These are phyloP conservation scores for Siniperca chuatsi DNA, from an alignment of 2,113 vertebrate species.

Conservation along the genomic window DNA sequence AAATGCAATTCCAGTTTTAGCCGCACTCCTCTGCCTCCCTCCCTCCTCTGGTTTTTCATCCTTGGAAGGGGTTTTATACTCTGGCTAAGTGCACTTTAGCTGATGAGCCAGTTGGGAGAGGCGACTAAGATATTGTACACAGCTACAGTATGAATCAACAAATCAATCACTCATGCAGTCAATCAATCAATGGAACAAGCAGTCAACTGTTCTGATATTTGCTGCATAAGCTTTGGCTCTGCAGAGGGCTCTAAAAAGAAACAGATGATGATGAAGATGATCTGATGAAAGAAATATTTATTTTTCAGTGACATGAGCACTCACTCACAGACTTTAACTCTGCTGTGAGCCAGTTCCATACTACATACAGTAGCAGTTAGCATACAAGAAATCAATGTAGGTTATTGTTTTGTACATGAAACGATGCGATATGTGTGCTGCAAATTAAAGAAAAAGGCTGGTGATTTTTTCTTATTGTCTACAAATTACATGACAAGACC, in stretches of 20 bases:
- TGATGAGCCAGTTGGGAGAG: conserved; percentile 70
- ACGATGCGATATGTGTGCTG: neutral
- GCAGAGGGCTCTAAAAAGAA: conserved; percentile 12
- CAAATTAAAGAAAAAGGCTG: neutral
- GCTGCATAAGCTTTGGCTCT: conserved; percentile 62
- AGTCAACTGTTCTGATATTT: conserved; percentile 54
- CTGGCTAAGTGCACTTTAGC: conserved; percentile 78
- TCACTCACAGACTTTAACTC: neutral
- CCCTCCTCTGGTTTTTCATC: conserved; percentile 39
- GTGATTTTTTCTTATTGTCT: too few species aligned
- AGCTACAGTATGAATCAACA: conserved; percentile 71
- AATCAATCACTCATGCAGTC: conserved; percentile 70
- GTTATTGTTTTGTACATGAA: neutral
- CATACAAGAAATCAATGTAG: neutral
- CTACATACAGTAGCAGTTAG: neutral
- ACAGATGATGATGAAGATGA: neutral
- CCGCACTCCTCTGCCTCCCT: conserved; percentile 8
- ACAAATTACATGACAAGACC: too few species aligned
- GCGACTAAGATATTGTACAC: conserved; percentile 52
- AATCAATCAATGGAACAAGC: conserved; percentile 65
- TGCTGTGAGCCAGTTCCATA: neutral
- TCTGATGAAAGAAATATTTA: conserved; percentile 11
- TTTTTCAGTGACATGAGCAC: neutral
- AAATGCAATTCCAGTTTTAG: conserved; percentile 42
- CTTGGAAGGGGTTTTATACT: conserved; percentile 61